A percentile compares a stretch with the other conserved stretches of the same genome.
These are phyloP conservation scores for roundworm (Caenorhabditis elegans) DNA, from an alignment of 1,140 invertebrate genomes.

Conservation along the genomic window DNA sequence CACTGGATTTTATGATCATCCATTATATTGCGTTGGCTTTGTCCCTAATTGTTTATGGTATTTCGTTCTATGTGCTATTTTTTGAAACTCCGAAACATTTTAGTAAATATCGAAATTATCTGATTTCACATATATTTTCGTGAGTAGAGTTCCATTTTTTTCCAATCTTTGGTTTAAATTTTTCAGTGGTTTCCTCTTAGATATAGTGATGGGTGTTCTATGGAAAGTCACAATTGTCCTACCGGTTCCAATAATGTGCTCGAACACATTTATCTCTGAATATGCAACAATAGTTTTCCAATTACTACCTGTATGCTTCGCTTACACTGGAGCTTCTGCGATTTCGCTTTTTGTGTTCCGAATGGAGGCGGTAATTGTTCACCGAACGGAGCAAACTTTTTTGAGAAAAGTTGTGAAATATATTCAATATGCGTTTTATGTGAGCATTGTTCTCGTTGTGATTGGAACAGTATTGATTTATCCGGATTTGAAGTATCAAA, in stretches of 20 bases:
- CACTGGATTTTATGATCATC: constrained; percentile 2
- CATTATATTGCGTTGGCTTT: background rate
- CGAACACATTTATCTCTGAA: background rate
- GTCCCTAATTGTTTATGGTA: background rate
- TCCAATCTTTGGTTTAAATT: background rate
- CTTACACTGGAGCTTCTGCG: background rate
- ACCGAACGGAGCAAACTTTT: background rate
- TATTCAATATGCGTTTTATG: background rate
- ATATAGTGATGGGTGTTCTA: background rate
- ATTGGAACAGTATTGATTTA: background rate
- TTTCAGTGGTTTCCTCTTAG: background rate
- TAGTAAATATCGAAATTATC: constrained; percentile 3
- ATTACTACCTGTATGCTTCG: background rate
- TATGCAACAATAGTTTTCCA: background rate
- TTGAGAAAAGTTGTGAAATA: background rate
- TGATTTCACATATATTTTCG: background rate
- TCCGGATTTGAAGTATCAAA: background rate
- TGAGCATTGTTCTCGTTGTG: background rate
- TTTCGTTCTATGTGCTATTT: background rate
- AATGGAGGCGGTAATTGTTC: constrained; percentile 4
- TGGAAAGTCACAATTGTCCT: background rate
- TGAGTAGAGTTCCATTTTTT: no score
- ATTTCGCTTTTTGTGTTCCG: background rate
- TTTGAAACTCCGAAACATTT: background rate
- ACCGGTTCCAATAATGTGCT: constrained; percentile 1